Conservation (phyloP, 2,797 vertebrate genomes). For the Emys orbicularis region DNA sequence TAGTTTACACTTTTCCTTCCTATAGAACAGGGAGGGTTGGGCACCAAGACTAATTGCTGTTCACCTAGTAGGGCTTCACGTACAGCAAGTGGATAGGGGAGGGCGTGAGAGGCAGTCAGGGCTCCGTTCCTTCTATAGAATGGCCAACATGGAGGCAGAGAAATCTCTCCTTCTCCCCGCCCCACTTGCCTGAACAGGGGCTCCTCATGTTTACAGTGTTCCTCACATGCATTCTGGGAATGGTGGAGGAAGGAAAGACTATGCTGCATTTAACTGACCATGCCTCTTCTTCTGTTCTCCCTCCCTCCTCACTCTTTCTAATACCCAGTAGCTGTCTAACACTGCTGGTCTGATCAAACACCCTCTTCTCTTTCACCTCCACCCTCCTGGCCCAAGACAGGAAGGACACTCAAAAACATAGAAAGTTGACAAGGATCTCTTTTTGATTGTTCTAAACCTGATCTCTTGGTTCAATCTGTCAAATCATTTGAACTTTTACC, state of each 20-base stretch:
- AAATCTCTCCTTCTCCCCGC: neutral
- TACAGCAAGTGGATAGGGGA: neutral
- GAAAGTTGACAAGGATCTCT: neutral
- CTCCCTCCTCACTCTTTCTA: neutral
- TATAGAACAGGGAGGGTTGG: neutral
- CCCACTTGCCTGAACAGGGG: neutral
- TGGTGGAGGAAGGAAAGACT: neutral
- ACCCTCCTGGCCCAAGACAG: neutral
- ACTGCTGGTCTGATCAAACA: neutral
- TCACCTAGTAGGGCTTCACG: neutral
- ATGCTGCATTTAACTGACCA: neutral
- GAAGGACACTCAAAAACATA: neutral
- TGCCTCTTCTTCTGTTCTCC: neutral
- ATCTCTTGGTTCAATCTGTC: neutral
- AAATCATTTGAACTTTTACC: neutral
- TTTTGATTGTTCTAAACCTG: neutral
- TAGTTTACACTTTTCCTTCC: neutral
- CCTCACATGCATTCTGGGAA: neutral
- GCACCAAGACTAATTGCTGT: neutral
- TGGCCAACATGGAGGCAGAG: neutral
- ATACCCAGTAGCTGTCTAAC: neutral
- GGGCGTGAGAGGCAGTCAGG: rapidly evolving
- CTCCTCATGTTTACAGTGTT: neutral
- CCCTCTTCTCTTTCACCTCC: neutral
- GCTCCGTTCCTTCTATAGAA: neutral